phyloP scores from a whole-genome alignment of 1,140 invertebrate species.

The Procambarus virginalis region DNA sequence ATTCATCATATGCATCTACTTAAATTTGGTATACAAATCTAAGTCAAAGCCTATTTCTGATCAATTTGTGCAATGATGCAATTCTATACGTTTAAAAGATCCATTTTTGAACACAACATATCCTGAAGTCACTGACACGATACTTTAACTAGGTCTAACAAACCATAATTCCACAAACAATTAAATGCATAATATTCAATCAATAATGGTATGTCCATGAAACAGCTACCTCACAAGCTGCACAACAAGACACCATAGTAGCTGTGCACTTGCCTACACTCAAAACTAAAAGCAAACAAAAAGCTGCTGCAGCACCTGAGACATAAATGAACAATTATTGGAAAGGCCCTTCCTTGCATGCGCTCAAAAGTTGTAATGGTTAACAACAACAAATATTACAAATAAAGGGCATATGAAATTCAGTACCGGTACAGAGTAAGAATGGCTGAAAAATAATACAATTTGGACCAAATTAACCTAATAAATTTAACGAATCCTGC shows the following conservation, averaged over 20 bases:
- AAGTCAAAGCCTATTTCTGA: conserved; percentile 23
- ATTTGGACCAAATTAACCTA: conserved; percentile 2
- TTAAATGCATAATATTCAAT: conserved; percentile 49
- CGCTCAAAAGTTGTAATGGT: conserved; percentile 1
- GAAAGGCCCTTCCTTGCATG: conserved; percentile 29
- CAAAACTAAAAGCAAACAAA: conserved; percentile 6
- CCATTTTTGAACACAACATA: background rate
- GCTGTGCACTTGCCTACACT: background rate
- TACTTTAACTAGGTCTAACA: conserved; percentile 14
- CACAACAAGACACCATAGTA: background rate
- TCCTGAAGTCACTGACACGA: conserved; percentile 18
- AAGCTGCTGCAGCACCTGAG: conserved; percentile 63
- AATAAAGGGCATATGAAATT: background rate
- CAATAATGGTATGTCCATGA: background rate
- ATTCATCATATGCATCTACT: conserved; percentile 43
- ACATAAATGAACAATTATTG: conserved; percentile 39
- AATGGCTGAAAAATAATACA: background rate
- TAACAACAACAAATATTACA: conserved; percentile 8
- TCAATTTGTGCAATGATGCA: conserved; percentile 44
- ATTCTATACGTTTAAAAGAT: background rate
- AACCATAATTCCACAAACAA: conserved; percentile 39
- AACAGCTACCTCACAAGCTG: conserved; percentile 5
- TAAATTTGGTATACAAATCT: conserved; percentile 13
- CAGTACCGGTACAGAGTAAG: background rate
- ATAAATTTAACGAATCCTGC: background rate